Conservation (phyloP, 2,113 vertebrate genomes). For the Xyliphius kryptos region DNA sequence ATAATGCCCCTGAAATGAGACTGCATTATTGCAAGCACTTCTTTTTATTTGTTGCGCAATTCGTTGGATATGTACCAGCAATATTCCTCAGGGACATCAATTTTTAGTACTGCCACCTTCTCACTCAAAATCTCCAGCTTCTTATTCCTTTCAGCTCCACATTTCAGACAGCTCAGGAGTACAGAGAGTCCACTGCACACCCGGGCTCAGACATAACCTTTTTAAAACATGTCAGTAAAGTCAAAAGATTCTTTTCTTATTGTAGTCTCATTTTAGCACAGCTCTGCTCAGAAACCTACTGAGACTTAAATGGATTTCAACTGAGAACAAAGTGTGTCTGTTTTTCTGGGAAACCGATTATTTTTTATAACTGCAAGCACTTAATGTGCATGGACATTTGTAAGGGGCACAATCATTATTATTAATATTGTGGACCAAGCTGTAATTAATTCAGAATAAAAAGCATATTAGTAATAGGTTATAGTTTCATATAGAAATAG, state of each 20-base stretch:
- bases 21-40: neutral
- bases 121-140: neutral
- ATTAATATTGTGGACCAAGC: too few relatives aligned
- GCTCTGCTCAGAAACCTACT: neutral
- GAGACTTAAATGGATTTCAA: neutral
- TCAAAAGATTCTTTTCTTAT: neutral
- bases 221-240: neutral
- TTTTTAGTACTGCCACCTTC: conserved; percentile 7
- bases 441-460: too few relatives aligned
- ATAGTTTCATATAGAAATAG: too few relatives aligned
- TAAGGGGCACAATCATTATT: too few relatives aligned
- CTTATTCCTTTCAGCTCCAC: neutral
- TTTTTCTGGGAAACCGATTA: neutral
- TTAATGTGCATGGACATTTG: too few relatives aligned
- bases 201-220: neutral
- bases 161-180: neutral
- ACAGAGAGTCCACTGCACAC: neutral
- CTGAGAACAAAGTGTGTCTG: neutral
- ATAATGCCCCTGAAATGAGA: neutral
- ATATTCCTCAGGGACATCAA: neutral
- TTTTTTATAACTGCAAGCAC: conserved; percentile 1
- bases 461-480: too few relatives aligned
- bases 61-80: neutral
- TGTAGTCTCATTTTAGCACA: neutral
- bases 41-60: neutral